phyloP scores from a whole-genome alignment of 1,140 invertebrate genomes.

The Neodiprion fabricii region DNA sequence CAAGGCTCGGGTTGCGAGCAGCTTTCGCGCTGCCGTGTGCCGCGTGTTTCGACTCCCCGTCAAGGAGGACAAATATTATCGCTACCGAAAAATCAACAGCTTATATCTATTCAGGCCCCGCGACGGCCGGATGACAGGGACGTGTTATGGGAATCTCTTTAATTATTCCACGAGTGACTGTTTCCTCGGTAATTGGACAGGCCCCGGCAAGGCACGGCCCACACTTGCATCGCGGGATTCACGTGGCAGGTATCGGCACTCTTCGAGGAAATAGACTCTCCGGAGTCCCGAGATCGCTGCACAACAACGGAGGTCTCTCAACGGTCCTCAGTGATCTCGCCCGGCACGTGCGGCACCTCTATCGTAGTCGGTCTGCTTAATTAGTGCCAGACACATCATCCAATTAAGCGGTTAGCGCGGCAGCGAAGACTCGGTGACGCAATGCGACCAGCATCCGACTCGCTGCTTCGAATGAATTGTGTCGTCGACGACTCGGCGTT shows the following conservation, averaged over 20 bases:
- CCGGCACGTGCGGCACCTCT: conserved; percentile 1
- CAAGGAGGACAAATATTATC: conserved; percentile 2
- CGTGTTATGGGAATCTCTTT: not conserved
- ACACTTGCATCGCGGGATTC: too few relatives aligned
- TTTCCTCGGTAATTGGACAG: not conserved
- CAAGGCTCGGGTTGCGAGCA: not conserved
- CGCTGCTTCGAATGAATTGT: not conserved
- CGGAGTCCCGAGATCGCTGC: not conserved
- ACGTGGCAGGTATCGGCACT: not conserved
- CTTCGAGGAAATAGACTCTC: not conserved
- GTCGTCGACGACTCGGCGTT: not conserved
- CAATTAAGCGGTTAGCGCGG: conserved; percentile 6
- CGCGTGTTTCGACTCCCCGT: not conserved
- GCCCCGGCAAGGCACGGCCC: not conserved
- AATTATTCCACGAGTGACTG: conserved; percentile 2
- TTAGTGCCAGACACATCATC: not conserved
- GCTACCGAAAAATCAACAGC: conserved; percentile 1
- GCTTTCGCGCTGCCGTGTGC: not conserved
- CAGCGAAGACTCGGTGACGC: not conserved
- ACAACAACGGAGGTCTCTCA: not conserved
- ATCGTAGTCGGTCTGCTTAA: not conserved
- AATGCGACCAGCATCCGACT: not conserved
- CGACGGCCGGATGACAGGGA: too few relatives aligned
- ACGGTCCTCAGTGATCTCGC: not conserved
- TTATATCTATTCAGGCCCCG: too few relatives aligned